Evolutionary conservation across 2,113 vertebrate genomes (phyloP).

Genomic region (Plotosus lineatus): DNA sequence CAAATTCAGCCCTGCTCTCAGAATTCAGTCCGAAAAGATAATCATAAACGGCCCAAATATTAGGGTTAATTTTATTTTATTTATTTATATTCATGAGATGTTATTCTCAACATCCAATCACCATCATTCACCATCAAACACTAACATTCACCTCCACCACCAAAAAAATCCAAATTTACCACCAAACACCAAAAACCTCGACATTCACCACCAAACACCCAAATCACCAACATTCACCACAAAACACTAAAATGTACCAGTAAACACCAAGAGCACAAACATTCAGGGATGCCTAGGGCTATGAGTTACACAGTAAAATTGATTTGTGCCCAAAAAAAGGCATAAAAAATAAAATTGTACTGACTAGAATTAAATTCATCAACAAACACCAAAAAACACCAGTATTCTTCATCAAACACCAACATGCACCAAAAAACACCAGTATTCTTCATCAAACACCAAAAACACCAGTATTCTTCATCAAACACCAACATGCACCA

Average conservation of each 20-base stretch:
- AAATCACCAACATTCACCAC: neutral
- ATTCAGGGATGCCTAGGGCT: no score
- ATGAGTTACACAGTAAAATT: no score
- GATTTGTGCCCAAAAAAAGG: no score
- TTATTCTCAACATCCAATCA: neutral
- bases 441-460: neutral
- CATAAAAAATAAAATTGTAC: no score
- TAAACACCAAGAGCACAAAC: neutral
- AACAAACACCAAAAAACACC: neutral
- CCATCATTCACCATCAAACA: no score
- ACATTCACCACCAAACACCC: neutral
- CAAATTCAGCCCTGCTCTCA: neutral
- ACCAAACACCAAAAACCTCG: neutral
- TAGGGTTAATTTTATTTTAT: neutral
- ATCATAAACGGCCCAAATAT: neutral
- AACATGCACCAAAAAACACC: neutral
- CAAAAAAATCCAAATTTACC: no score
- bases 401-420: neutral
- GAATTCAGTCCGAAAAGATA: neutral
- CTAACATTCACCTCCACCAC: no score
- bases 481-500: no score
- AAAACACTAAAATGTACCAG: neutral
- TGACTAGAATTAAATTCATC: no score
- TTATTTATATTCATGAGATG: neutral
- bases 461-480: neutral